Base-by-base conservation (phyloP, 1,140 invertebrate genomes). In the Drosophila kikkawai region DNA sequence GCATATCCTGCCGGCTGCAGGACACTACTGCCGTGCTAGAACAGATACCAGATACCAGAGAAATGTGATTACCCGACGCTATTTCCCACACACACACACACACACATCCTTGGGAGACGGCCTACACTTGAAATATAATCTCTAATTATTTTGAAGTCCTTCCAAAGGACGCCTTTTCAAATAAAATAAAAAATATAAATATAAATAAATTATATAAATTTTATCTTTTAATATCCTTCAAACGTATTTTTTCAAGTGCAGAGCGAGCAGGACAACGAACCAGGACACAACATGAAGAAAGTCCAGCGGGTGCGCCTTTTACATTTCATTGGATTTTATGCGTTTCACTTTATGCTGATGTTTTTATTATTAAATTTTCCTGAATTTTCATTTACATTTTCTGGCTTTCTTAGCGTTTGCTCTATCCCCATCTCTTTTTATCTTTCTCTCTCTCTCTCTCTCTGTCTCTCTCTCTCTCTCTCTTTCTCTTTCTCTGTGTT, bases 241-340 rank as follows among this genome's bases (percentile, higher is more conserved):
- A 15, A 9, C 29, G 8, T 3, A 3, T 22, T 22, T 50, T 29
- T 50, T 32, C 6, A n/a, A 50, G 47, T 48, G 47, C 22, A 19
- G 2, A 37, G 26, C 8, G 47, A 65, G 61, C 44, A 9, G 67
- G 32, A 37, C 29, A 45, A 58, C 39, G 50, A 19, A 26, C 58
- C 65, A 74, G 78, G 57, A 81, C 67, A 79, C 65, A 67, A 77
- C 48, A 63, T 58, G 63, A 63, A 58, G 83, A 61, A 74, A 57
- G 83, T 88, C 80, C 80, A 80, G 84, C 60, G 61, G 67, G 64
- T 22, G 22, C 64, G 73, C 56, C 78, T 88, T 88, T 90, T 90
- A 90, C 85, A 84, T 88, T 88, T 88, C 85, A 88, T 90, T 88
- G 85, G 85, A 88, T 88, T 88, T 88, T 90, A 88, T 88, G 85